These are phyloP conservation scores for Thymallus thymallus DNA, from an alignment of 2,113 vertebrate genomes.

Conservation along the genomic window DNA sequence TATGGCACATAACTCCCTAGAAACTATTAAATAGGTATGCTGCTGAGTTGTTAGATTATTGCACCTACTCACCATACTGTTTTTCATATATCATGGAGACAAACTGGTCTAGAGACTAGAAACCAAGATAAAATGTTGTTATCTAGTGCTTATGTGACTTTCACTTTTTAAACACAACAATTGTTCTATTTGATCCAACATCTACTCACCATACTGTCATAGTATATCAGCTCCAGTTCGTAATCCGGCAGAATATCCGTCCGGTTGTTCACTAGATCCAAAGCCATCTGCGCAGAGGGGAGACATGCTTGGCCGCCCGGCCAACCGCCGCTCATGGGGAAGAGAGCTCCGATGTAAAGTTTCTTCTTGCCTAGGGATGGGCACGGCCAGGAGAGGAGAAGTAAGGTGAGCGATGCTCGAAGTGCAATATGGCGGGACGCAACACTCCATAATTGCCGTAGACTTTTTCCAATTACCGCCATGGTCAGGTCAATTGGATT, in stretches of 20 bases:
- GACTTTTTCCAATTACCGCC: slow-evolving; percentile 13
- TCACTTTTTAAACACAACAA: background rate
- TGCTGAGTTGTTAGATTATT: too few species aligned
- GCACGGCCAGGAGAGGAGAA: slow-evolving; percentile 66
- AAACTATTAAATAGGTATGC: too few species aligned
- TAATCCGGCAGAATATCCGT: slow-evolving; percentile 91
- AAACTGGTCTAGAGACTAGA: background rate
- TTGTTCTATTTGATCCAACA: background rate
- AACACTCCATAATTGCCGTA: slow-evolving; percentile 20
- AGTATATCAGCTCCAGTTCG: slow-evolving; percentile 90
- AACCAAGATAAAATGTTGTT: background rate
- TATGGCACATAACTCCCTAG: too few species aligned
- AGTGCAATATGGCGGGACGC: slow-evolving; percentile 28
- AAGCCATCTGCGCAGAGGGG: slow-evolving; percentile 88
- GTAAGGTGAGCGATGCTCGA: slow-evolving; percentile 56
- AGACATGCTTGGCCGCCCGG: slow-evolving; percentile 91
- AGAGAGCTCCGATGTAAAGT: slow-evolving; percentile 91
- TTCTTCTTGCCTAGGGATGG: slow-evolving; percentile 84
- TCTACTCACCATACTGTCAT: slow-evolving; percentile 86
- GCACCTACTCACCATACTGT: too few species aligned
- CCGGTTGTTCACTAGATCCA: slow-evolving; percentile 90
- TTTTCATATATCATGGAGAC: too few species aligned
- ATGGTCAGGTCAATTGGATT: slow-evolving; percentile 46
- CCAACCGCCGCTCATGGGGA: slow-evolving; percentile 94
- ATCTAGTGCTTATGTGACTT: background rate